Evolutionary conservation across 37 sponge, comb jelly and placozoan genomes (phyloP).

Genomic region (Aphrocallistes beatrix): DNA sequence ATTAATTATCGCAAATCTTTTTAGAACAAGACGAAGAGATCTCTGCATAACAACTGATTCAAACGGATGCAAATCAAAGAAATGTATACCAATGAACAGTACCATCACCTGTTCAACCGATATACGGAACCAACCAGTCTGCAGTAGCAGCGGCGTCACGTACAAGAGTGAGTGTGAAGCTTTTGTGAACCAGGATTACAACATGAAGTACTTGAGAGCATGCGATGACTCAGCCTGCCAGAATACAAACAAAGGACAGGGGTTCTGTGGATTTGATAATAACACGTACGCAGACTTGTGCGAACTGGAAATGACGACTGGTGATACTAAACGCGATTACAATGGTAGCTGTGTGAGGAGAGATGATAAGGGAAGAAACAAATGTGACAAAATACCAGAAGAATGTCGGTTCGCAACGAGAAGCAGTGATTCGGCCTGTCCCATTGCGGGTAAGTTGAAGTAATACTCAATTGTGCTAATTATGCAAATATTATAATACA

Average conservation of each 20-base stretch:
- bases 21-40: not conserved
- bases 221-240: not conserved
- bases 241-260: not conserved
- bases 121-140: not conserved
- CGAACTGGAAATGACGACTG: not conserved
- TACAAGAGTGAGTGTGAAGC: constrained; percentile 5
- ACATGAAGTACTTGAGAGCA: not conserved
- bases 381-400: not conserved
- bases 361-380: not conserved
- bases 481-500: not conserved
- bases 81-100: not conserved
- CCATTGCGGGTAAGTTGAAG: not conserved
- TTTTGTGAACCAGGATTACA: not conserved
- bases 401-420: not conserved
- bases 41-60: not conserved
- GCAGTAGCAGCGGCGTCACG: not conserved
- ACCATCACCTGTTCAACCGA: not conserved
- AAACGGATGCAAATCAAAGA: not conserved
- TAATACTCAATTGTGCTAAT: not conserved
- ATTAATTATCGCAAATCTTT: not conserved
- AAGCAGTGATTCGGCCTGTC: not conserved
- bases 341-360: not conserved
- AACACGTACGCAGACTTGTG: not conserved
- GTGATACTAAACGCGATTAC: not conserved
- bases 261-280: constrained; percentile 11